Evolutionary conservation across 2,888 invertebrate species (phyloP).

Genomic region (Drosophila ustulata): DNA sequence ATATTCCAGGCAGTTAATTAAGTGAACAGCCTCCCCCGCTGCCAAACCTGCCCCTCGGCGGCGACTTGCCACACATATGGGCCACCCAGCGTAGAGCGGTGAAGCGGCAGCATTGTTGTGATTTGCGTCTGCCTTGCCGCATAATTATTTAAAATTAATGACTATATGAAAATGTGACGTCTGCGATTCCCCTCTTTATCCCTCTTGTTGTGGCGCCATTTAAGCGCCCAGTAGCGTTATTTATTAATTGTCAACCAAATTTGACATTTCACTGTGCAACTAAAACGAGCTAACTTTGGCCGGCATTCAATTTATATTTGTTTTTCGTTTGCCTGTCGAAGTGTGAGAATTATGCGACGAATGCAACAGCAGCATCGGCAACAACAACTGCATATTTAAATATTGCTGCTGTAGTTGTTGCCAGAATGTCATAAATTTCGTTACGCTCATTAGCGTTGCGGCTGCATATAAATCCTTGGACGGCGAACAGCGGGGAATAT

Average conservation of each 20-base stretch:
- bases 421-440: constrained; percentile 82
- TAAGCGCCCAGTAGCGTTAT: constrained; percentile 79
- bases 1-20: constrained; percentile 74
- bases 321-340: constrained; percentile 75
- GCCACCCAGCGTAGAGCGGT: constrained; percentile 58
- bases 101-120: constrained; percentile 63
- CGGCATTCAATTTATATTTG: constrained; percentile 77
- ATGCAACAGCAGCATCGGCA: constrained; percentile 37
- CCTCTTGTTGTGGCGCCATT: constrained; percentile 80
- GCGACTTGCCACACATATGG: constrained; percentile 59
- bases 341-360: constrained; percentile 83
- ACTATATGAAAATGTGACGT: constrained; percentile 69
- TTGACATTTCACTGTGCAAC: constrained; percentile 83
- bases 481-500: not conserved
- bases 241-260: constrained; percentile 85
- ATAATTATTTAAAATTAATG: constrained; percentile 81
- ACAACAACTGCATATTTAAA: constrained; percentile 22
- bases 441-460: constrained; percentile 78
- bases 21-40: constrained; percentile 36
- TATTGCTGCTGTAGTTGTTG: constrained; percentile 27
- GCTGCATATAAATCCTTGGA: constrained; percentile 39
- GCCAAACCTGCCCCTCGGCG: not conserved
- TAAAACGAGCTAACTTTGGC: constrained; percentile 45
- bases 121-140: constrained; percentile 61
- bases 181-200: not conserved